Base-by-base conservation (phyloP, 1,140 invertebrate species). In the Lepidurus couesii region DNA sequence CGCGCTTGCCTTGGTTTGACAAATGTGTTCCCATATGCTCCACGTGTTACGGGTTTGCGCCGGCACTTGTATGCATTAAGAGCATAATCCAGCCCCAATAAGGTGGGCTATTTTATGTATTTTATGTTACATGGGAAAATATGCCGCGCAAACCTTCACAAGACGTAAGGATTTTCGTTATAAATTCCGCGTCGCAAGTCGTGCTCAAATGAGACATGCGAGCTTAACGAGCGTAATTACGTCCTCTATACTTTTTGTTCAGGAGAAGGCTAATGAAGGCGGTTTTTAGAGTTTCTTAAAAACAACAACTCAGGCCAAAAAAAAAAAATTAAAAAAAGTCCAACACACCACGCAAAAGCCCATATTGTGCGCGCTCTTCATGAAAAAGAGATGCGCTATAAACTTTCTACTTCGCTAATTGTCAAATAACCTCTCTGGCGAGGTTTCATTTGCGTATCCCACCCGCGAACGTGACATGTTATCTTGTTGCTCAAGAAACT, bases 331-430 rank as follows among this genome's bases (percentile, higher is more conserved):
- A n/a, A n/a, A n/a, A n/a, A n/a, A n/a, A n/a, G n/a, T 21, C 53
- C 53, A 65, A 65, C 16, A 13, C 21, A 65, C 3, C 11, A 65
- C 53, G 53, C 53, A 21, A 65, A 34, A 65, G 53, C 53, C n/a
- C 53, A 65, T 65, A 65, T 65, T 65, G 53, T 21, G 16, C 53
- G 16, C 53, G 53, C 21, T 65, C 53, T 65, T 21, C 53, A 0
- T 3, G 53, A n/a, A 65, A 13, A 65, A 65, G 34, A 34, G 53
- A 65, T 65, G 53, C 53, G 53, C 53, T 21, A n/a, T 7, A 65
- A 53, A 65, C 53, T 65, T 65, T 65, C 53, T 65, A 65, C 53
- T 65, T 65, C n/a, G 53, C 21, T 65, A 65, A 65, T 65, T 65
- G 53, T 65, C 53, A 65, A 65, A 65, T 65, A 65, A 65, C 53